phyloP scores from a whole-genome alignment of 2,113 vertebrate species.

The Pholis gunnellus region DNA sequence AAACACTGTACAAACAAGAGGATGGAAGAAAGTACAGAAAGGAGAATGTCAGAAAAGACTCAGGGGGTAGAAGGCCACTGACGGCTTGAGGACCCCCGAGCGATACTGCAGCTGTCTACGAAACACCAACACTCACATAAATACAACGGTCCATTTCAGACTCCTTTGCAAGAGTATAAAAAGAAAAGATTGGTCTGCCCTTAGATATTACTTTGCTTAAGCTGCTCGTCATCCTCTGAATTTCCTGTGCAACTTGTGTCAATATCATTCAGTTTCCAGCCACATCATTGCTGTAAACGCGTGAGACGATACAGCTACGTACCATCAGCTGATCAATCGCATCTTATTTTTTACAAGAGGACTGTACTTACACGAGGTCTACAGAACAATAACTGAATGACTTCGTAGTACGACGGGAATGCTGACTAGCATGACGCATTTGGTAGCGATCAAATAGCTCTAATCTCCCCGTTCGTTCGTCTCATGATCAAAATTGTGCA shows the following conservation, averaged over 20 bases:
- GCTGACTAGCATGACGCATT: not conserved
- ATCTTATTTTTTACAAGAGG: not conserved
- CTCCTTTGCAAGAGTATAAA: not conserved
- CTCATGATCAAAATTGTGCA: conserved; percentile 33
- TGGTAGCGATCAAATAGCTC: conserved; percentile 1
- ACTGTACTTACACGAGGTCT: not conserved
- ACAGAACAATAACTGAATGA: not conserved
- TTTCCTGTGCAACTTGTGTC: not conserved
- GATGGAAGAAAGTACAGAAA: conserved; percentile 20
- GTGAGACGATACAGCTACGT: too few species aligned
- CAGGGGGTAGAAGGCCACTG: conserved; percentile 45
- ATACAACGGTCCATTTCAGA: not conserved
- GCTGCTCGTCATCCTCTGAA: not conserved
- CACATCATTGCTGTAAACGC: not conserved
- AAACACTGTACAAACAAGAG: not conserved
- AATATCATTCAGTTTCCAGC: not conserved
- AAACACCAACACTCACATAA: conserved; percentile 1
- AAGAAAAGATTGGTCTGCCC: not conserved
- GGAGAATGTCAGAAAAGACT: conserved; percentile 45
- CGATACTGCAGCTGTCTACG: conserved; percentile 63
- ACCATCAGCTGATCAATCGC: not conserved
- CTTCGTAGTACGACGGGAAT: not conserved
- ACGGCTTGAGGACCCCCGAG: conserved; percentile 65
- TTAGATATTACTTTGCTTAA: not conserved
- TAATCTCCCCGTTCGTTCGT: conserved; percentile 23